Base-by-base conservation (phyloP, 2,113 vertebrate genomes). In the Otocyon megalotis region DNA sequence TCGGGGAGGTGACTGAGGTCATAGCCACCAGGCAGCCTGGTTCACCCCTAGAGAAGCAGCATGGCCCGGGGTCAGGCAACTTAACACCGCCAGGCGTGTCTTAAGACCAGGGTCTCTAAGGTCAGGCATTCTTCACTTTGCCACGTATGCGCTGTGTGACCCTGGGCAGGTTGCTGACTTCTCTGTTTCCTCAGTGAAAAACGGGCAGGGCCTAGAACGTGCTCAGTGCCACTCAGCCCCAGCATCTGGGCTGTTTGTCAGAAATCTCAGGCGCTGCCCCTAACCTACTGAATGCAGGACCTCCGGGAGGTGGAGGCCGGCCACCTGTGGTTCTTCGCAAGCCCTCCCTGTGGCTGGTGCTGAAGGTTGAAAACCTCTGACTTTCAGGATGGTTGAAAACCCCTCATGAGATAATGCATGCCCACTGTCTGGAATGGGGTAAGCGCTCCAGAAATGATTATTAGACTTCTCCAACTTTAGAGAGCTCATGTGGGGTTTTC, bases 91-190 rank as follows among this genome's bases (percentile, higher is more conserved):
- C 32, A 32, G 2, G 20, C 4, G 19, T 58, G 24, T 4, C 37
- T 62, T 20, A 35, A 24, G 72, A 30, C 37, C 28, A 1, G 0
- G 26, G 43, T 19, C 12, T 19, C 67, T 35, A 69, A 32, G 15
- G 48, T 37, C 37, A 20, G 82, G 32, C 10, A 12, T 8, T 8
- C 26, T 60, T 53, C 53, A 32, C 28, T 54, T 50, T 24, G 48
- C 56, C 96, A 74, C 6, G 2, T n/a, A 12, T 0, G 0, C 9
- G 77, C 93, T 89, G 94, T 62, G 97, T 94, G 95, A 91, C 97
- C 69, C 79, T 67, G 92, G 90, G 96, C 90, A 96, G 96, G 97
- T 87, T 69, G 96, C 94, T 94, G 94, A 37, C 77, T 89, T 87
- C 92, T 87, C 88, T 13, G 50, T 74, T 71, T 86, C 92, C 85